Base-by-base conservation (phyloP, 2,113 vertebrate genomes). In the Barbus barbus region DNA sequence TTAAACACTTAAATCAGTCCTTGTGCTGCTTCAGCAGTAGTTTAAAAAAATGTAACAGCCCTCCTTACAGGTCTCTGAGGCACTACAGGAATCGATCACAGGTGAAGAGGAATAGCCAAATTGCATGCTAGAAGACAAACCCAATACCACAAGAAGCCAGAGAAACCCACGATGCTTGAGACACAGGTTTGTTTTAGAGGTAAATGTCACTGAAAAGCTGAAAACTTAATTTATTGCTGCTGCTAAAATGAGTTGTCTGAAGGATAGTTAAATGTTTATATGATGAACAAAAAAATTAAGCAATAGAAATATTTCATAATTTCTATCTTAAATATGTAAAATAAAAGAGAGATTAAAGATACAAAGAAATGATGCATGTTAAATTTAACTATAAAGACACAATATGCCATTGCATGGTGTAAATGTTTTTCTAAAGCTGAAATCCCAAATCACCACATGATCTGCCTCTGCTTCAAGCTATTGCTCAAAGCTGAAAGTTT, bases 1-100 rank as follows among this genome's bases (percentile, higher is more conserved):
- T 78, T 81, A 86, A 86, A 84, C 31, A 71, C 83, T 81, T 84
- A 85, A 89, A 87, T 81, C 77, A 73, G 81, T 77, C 33, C 22
- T 33, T 67, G 24, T 75, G 46, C 81, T 85, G 72, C 65, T 81
- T 87, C 76, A 83, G 81, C 61, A 83, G 61, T 4, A 46, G 31
- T 75, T 71, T n/a, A 13, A 58, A 60, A 73, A 84, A 76, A 58
- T 14, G 18, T 24, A 79, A 65, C 18, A 73, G 60, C 31, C 22
- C 41, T 36, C 58, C 22, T 81, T 74, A 75, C 79, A 85, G 46
- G 14, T 44, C 26, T 83, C 61, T 48, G 36, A 67, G 56, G 73
- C 44, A 53, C 36, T 61, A 28, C 48, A 60, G 38, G 61, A 81
- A 84, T 77, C 33, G 48, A 77, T 69, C 78, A 61, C 77, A 56